Percentiles rank a stretch among this genome's conserved stretches.
Conservation (phyloP, 2,113 vertebrate species). For the Hiodon tergisus region DNA sequence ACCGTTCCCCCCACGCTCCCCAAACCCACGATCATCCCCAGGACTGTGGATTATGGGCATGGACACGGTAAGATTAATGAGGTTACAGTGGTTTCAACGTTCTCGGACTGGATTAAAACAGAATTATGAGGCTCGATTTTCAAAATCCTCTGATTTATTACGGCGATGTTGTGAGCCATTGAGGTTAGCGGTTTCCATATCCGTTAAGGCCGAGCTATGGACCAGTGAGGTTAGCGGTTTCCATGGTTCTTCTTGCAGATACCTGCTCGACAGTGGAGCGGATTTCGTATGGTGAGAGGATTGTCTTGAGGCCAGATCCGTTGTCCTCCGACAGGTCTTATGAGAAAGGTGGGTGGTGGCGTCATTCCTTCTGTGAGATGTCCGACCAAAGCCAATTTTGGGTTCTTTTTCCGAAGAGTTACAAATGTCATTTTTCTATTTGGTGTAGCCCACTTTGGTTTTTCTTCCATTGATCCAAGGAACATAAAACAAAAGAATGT, state of each 20-base stretch:
- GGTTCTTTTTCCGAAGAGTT: background rate
- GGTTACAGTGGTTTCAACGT: no score
- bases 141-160: no score
- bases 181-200: background rate
- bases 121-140: background rate
- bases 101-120: background rate
- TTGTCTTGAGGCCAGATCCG: conserved; percentile 87
- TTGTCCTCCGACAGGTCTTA: conserved; percentile 72
- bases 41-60: conserved; percentile 89
- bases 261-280: conserved; percentile 78
- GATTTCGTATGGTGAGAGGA: conserved; percentile 90
- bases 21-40: conserved; percentile 73
- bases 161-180: no score
- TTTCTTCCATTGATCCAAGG: no score
- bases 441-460: no score
- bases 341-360: conserved; percentile 75
- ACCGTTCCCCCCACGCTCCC: conserved; percentile 47
- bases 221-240: background rate
- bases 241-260: conserved; percentile 49
- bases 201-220: no score
- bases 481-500: no score
- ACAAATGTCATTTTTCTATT: background rate
- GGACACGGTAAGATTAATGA: conserved; percentile 70
- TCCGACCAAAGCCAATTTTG: background rate
- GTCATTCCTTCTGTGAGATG: background rate